Conservation (phyloP, 1,140 invertebrate species). For the Mercenaria mercenaria region DNA sequence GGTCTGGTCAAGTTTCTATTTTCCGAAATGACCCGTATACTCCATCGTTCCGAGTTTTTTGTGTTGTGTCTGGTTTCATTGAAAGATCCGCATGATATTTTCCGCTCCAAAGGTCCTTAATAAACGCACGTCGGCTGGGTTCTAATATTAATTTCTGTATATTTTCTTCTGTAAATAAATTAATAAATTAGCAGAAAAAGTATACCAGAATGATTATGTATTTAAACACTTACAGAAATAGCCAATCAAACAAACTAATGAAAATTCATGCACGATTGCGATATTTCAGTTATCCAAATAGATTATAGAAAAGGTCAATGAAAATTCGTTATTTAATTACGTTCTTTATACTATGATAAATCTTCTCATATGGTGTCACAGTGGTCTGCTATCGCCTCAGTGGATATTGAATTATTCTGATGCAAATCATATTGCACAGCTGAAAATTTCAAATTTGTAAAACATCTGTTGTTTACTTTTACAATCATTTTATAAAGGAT, state of each 20-base stretch:
- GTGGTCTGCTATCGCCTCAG: no score
- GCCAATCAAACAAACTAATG: not conserved
- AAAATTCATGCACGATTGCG: not conserved
- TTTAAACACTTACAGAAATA: not conserved
- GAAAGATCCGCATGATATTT: constrained; percentile 47
- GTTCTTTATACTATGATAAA: not conserved
- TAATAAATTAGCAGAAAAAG: not conserved
- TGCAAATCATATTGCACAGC: no score
- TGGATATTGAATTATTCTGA: no score
- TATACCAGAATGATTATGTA: not conserved
- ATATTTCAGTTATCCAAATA: no score
- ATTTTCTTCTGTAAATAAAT: constrained; percentile 51
- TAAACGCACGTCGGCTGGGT: constrained; percentile 40
- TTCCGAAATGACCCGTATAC: constrained; percentile 57
- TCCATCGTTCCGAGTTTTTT: not conserved
- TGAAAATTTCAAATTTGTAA: no score
- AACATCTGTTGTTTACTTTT: no score
- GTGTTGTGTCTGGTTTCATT: not conserved
- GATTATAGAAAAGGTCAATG: not conserved
- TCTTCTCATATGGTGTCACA: no score
- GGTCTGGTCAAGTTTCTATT: constrained; percentile 6
- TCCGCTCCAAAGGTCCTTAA: constrained; percentile 63
- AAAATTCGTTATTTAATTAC: not conserved
- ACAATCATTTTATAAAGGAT: no score
- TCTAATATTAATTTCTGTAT: constrained; percentile 52